Base-by-base conservation (phyloP, 2,888 invertebrate species). In the Leptogaster cylindrica region DNA sequence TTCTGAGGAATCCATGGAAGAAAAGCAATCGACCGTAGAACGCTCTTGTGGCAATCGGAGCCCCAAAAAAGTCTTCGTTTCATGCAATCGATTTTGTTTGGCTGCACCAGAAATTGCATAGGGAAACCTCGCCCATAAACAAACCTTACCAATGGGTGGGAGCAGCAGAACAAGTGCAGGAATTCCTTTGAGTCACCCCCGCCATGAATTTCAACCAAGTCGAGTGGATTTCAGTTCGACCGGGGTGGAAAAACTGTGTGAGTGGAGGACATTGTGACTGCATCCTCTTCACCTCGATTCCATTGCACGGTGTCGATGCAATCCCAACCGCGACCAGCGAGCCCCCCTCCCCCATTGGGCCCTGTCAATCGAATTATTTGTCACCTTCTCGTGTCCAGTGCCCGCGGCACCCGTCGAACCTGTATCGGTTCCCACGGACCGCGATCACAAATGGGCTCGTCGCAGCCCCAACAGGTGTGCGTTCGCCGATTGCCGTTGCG, bases 71-170 rank as follows among this genome's bases (percentile, higher is more conserved):
- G 12, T 41, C 14, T 41, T 18, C 41, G 41, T 14, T 14, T 41
- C n/a, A n/a, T n/a, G n/a, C n/a, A n/a, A 41, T 41, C 16, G 41
- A 41, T 41, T 41, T 41, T 41, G 10, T 10, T 41, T 16, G 2
- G 41, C 41, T 41, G 41, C 41, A 41, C 5, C 41, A 41, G n/a
- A 10, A 41, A 41, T n/a, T 41, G 41, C 41, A 41, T 14, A 41
- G 41, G 41, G 1, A 18, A 41, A 18, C 41, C 41, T 41, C 41
- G 41, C 41, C 41, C 41, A 41, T 41, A 41, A 41, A 14, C 41
- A 41, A 41, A 3, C 7, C 5, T n/a, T 41, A 6, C 10, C 41
- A 41, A n/a, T 41, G 41, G 41, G 14, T 14, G 16, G 14, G 14
- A 6, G 36, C 10, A 12, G 36, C 2, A 41, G 2, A 39, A 3